Base-by-base conservation (phyloP, 1,140 invertebrate species). In the Meloidogyne floridensis region DNA sequence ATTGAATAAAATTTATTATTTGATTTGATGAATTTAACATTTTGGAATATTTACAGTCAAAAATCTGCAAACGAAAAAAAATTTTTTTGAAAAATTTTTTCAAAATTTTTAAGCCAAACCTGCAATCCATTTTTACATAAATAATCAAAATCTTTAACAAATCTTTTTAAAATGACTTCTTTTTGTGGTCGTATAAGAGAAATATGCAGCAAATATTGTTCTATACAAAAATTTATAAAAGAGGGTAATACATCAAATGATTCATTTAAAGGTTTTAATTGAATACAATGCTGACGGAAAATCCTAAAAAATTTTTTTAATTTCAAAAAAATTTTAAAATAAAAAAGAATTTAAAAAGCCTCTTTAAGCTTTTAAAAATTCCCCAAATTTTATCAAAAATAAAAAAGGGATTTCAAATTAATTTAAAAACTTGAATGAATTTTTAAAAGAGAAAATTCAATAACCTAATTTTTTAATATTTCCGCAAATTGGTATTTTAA, bases 171-270 rank as follows among this genome's bases (percentile, higher is more conserved):
- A 32, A 15, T 54, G 18, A 32, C 59, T 18, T 65, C 20, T 11
- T 69, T 77, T 10, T 86, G n/a, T n/a, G 87, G 87, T 2, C 86
- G 77, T 56, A 86, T 72, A 10, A 88, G 83, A 9, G 87, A 86
- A 11, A 81, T 81, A 71, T 89, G 85, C 20, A 88, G 84, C 9
- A 89, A 74, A 56, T 88, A 88, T 73, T 87, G 83, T 73, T 89
- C 87, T 32, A 89, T 76, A 47, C 88, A 83, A 79, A 87, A 88
- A 72, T 90, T 86, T 20, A 88, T 69, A 54, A 87, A 90, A 72
- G 82, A 80, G 13, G 86, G 82, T 72, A 89, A 54, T 72, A 81
- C 77, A 69, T 88, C 83, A 3, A 86, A 47, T 7, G 85, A 86
- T 71, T 86, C 86, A 51, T 77, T 79, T 70, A 88, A 75, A 5